These are phyloP conservation scores for Acrocephalus kingi DNA, from an alignment of 2,113 vertebrate genomes.

Conservation along the genomic window DNA sequence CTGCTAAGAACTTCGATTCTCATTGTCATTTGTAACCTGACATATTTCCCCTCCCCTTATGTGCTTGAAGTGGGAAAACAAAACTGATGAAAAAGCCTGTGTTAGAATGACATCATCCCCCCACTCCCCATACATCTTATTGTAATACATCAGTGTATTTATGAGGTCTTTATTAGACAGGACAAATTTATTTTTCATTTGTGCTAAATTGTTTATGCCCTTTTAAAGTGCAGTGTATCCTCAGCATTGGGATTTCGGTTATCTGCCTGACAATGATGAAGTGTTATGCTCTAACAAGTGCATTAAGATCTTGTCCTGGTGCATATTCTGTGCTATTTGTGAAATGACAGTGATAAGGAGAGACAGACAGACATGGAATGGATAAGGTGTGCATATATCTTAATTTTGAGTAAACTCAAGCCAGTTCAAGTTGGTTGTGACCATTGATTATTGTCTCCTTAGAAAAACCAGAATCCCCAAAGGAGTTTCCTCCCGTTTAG, in stretches of 20 bases:
- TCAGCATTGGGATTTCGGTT: conserved; percentile 20
- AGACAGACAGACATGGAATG: not conserved
- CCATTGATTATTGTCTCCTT: not conserved
- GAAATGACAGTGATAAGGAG: conserved; percentile 56
- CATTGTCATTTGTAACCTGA: not conserved
- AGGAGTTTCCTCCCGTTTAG: not conserved
- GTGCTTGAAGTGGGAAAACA: conserved; percentile 8
- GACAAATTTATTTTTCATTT: conserved; percentile 59
- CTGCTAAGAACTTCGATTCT: not conserved
- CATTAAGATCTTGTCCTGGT: conserved; percentile 51
- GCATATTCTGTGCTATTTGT: conserved; percentile 51
- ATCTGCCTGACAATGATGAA: conserved; percentile 48
- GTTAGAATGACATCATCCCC: not conserved
- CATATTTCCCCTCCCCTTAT: not conserved
- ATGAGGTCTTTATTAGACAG: conserved; percentile 58
- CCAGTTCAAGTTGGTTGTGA: not conserved
- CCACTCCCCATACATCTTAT: not conserved
- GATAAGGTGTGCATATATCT: not conserved
- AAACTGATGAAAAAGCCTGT: not conserved
- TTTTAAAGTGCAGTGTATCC: conserved; percentile 38
- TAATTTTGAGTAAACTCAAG: not conserved
- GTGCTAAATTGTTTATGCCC: conserved; percentile 46
- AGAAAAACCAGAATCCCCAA: not conserved
- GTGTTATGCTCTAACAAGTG: conserved; percentile 22
- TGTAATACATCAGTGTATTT: conserved; percentile 50